Conservation (phyloP, 2,797 vertebrate genomes). For the Eremophila alpestris region DNA sequence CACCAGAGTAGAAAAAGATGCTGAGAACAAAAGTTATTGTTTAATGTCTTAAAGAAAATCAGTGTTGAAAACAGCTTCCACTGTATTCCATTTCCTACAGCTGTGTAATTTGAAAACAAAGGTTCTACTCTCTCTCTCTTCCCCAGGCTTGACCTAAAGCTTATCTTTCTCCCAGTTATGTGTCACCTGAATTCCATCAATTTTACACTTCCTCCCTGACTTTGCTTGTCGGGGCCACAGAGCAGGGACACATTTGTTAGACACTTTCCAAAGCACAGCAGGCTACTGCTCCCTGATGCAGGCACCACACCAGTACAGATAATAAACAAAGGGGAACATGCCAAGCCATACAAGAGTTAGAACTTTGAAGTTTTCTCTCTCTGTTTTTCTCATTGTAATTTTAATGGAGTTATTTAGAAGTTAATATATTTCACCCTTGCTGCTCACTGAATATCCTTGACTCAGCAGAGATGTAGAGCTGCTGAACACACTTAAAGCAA, state of each 20-base stretch:
- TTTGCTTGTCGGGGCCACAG: background rate
- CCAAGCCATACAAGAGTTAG: slow-evolving; percentile 8
- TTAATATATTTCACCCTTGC: slow-evolving; percentile 18
- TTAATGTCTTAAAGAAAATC: slow-evolving; percentile 39
- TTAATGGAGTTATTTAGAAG: slow-evolving; percentile 17
- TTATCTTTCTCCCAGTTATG: background rate
- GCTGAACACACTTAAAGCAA: background rate
- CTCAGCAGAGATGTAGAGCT: background rate
- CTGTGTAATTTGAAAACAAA: background rate
- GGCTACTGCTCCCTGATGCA: slow-evolving; percentile 1
- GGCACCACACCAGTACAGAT: slow-evolving; percentile 4
- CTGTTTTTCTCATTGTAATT: slow-evolving; percentile 10
- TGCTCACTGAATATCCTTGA: background rate
- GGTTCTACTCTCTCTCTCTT: background rate
- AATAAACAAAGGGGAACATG: background rate
- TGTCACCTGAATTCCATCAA: background rate
- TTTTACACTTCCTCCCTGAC: background rate
- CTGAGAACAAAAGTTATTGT: slow-evolving; percentile 45
- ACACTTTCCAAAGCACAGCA: background rate
- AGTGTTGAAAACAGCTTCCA: slow-evolving; percentile 22
- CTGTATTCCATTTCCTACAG: slow-evolving; percentile 8
- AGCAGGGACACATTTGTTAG: background rate
- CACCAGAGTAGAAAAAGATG: slow-evolving; percentile 48
- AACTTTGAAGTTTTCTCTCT: slow-evolving; percentile 4
- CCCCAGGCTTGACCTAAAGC: background rate